phyloP scores from a whole-genome alignment of 2,888 invertebrate species.

The Lysandra bellargus region DNA sequence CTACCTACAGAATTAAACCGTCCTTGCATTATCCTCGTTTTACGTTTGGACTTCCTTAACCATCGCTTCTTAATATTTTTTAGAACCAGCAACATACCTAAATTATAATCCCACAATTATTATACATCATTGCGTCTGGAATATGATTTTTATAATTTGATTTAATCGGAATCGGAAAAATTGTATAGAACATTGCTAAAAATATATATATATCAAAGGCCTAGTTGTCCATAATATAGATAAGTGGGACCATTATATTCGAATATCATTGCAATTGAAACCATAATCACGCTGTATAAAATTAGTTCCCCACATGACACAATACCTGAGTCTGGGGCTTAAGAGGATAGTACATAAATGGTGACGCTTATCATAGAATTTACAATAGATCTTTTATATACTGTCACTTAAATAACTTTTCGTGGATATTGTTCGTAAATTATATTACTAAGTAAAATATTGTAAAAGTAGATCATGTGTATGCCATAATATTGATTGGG shows the following conservation, averaged over 20 bases:
- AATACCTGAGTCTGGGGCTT: conserved; percentile 57
- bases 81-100: background rate
- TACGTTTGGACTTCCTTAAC: background rate
- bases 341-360: conserved; percentile 64
- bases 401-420: conserved; percentile 26
- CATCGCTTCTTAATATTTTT: background rate
- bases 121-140: background rate
- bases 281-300: conserved; percentile 69
- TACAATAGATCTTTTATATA: conserved; percentile 70
- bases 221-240: conserved; percentile 65
- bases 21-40: background rate
- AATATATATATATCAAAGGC: conserved; percentile 38
- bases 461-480: conserved; percentile 43
- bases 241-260: conserved; percentile 75
- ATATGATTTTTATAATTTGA: background rate
- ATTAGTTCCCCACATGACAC: conserved; percentile 56
- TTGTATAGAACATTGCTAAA: background rate
- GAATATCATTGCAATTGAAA: conserved; percentile 65
- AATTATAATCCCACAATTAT: background rate
- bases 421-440: conserved; percentile 57
- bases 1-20: background rate
- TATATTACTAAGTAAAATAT: conserved; percentile 34
- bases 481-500: conserved; percentile 64
- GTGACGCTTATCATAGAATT: conserved; percentile 76
- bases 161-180: background rate